A percentile compares a stretch with the other conserved stretches of the same genome.
phyloP scores from a whole-genome alignment of 2,888 invertebrate species.

The Ectropis crepuscularia region DNA sequence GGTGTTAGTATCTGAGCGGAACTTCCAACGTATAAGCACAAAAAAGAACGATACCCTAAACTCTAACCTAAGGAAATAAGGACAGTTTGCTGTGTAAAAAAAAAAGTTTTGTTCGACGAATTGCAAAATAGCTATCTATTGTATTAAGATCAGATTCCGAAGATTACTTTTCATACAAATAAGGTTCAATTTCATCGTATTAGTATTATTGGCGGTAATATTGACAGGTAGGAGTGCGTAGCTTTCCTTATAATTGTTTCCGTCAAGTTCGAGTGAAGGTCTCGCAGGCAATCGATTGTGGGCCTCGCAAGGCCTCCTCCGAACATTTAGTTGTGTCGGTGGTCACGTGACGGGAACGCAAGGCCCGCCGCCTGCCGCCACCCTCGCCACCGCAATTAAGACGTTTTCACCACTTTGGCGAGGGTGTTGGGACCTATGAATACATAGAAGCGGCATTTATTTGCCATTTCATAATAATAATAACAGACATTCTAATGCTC shows the following conservation, averaged over 20 bases:
- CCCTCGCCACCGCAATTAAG: slow-evolving; percentile 60
- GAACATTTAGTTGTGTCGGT: slow-evolving; percentile 45
- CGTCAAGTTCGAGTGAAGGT: slow-evolving; percentile 25
- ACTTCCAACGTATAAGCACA: no score
- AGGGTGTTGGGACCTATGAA: slow-evolving; percentile 10
- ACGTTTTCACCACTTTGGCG: slow-evolving; percentile 41
- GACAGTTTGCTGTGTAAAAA: no score
- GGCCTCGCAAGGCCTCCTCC: slow-evolving; percentile 39
- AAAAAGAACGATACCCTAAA: no score
- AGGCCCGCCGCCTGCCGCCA: slow-evolving; percentile 50
- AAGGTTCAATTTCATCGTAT: no score
- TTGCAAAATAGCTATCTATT: no score
- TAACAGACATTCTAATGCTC: no score
- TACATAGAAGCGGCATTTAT: slow-evolving; percentile 15
- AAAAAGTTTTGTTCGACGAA: no score
- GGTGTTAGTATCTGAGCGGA: no score
- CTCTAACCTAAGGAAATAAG: no score
- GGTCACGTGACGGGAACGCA: slow-evolving; percentile 39
- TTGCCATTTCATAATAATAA: no score
- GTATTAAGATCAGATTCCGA: no score
- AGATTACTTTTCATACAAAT: no score
- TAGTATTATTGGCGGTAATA: background rate
- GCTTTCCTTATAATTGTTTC: slow-evolving; percentile 2
- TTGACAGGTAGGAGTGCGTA: slow-evolving; percentile 9
- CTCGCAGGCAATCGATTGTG: slow-evolving; percentile 44